A percentile compares a stretch with the other conserved stretches of the same genome.
phyloP scores from a whole-genome alignment of 2,888 invertebrate species.

The Bhutanitis thaidina region DNA sequence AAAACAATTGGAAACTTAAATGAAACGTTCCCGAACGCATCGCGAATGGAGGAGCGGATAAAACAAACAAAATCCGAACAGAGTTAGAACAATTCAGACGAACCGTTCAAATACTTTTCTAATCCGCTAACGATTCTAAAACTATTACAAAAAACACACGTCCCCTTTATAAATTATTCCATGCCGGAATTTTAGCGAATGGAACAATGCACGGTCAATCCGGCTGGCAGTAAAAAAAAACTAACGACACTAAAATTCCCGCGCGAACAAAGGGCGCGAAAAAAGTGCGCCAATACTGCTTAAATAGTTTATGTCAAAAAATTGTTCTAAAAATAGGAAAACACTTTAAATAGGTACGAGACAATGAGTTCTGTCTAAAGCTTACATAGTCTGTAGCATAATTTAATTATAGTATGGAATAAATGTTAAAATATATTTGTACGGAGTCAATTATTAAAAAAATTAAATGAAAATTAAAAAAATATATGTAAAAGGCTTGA shows the following conservation, averaged over 20 bases:
- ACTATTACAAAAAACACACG: slow-evolving; percentile 29
- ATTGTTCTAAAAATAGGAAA: too few species aligned
- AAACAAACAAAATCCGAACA: slow-evolving; percentile 15
- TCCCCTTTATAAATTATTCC: slow-evolving; percentile 66
- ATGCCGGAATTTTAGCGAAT: slow-evolving; percentile 51
- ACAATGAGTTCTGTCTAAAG: too few species aligned
- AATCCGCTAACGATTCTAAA: slow-evolving; percentile 54
- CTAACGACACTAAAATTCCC: slow-evolving; percentile 57
- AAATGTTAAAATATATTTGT: too few species aligned
- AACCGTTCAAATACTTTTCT: slow-evolving; percentile 42
- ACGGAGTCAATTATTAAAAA: too few species aligned
- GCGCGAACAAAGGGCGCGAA: slow-evolving; percentile 47
- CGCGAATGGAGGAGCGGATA: slow-evolving; percentile 2
- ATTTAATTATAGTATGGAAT: too few species aligned
- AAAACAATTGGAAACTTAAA: slow-evolving; percentile 15
- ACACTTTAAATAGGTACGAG: too few species aligned
- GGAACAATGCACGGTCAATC: slow-evolving; percentile 73
- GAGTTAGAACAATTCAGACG: slow-evolving; percentile 26
- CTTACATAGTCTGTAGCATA: too few species aligned
- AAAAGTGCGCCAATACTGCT: slow-evolving; percentile 33
- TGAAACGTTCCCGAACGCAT: slow-evolving; percentile 14
- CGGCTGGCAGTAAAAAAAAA: slow-evolving; percentile 39
- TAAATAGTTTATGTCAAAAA: slow-evolving; percentile 10
- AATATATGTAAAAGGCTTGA: too few species aligned
- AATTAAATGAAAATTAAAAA: too few species aligned